A percentile compares a stretch with the other conserved stretches of the same genome.
phyloP scores from a whole-genome alignment of 1,140 invertebrate species.

The Drosophila albomicans region DNA sequence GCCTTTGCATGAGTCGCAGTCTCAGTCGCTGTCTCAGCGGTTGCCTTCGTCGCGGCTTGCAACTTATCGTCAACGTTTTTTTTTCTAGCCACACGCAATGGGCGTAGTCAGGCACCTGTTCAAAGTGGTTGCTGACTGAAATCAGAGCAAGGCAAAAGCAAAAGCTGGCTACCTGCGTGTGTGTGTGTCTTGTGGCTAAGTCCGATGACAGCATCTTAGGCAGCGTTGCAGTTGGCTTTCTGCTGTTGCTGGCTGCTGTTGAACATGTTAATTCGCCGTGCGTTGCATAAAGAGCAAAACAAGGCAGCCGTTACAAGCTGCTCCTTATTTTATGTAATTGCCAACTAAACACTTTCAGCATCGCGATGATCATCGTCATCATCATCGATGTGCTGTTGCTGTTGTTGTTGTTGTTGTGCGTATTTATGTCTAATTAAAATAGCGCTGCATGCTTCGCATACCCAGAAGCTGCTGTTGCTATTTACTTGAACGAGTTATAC shows the following conservation, averaged over 20 bases:
- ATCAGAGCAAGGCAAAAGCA: conserved; percentile 72
- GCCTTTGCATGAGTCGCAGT: not conserved
- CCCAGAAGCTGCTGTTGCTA: conserved; percentile 43
- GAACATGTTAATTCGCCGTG: conserved; percentile 76
- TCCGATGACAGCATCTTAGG: conserved; percentile 71
- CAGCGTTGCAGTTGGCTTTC: conserved; percentile 63
- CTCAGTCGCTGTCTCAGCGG: conserved; percentile 12
- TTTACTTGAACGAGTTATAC: not conserved
- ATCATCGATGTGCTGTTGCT: not conserved
- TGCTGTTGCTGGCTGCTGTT: conserved; percentile 38
- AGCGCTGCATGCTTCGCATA: conserved; percentile 67
- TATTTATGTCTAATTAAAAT: conserved; percentile 83
- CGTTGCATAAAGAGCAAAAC: conserved; percentile 76
- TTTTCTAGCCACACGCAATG: conserved; percentile 73
- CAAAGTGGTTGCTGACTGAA: conserved; percentile 59
- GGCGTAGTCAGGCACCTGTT: conserved; percentile 74
- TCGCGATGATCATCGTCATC: conserved; percentile 45
- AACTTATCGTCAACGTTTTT: conserved; percentile 68
- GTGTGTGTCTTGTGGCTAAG: conserved; percentile 46
- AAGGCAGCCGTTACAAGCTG: conserved; percentile 62
- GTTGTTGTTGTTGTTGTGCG: conserved; percentile 31
- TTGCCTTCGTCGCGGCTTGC: conserved; percentile 36
- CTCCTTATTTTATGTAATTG: conserved; percentile 83
- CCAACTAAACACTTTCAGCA: conserved; percentile 76
- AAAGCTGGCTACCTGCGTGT: conserved; percentile 11